These are phyloP conservation scores for Cyanocitta stelleri DNA, from an alignment of 2,113 vertebrate species.

Conservation along the genomic window DNA sequence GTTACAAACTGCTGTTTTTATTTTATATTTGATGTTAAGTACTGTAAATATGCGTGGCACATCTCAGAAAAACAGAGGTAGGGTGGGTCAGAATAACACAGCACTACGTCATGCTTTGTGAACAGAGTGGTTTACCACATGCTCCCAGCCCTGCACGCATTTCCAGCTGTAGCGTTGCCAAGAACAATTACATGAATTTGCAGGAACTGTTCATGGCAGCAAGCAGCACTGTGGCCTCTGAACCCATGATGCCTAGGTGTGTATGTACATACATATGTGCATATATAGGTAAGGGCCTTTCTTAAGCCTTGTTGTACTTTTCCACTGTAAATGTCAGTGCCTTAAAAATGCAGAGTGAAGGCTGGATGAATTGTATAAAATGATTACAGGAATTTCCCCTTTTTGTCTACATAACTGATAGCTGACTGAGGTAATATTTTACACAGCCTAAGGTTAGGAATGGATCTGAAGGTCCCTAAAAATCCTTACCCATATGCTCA, in stretches of 20 bases:
- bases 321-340: neutral
- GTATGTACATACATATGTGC: accelerated
- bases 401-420: neutral
- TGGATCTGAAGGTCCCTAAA: neutral
- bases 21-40: neutral
- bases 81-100: neutral
- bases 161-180: slow-evolving; percentile 20
- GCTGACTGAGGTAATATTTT: neutral
- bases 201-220: neutral
- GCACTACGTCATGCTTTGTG: neutral
- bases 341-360: neutral
- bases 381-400: neutral
- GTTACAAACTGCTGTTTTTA: neutral
- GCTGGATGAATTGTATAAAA: neutral
- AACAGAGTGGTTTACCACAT: neutral
- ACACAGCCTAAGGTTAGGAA: neutral
- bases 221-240: neutral
- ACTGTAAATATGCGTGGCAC: neutral
- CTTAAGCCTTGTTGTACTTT: neutral
- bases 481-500: neutral
- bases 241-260: neutral
- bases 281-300: neutral
- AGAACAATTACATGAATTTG: neutral
- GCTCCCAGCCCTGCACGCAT: neutral
- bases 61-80: neutral